Evolutionary conservation across 2,797 vertebrate genomes (phyloP).

Genomic region (Hippocampus kuda): DNA sequence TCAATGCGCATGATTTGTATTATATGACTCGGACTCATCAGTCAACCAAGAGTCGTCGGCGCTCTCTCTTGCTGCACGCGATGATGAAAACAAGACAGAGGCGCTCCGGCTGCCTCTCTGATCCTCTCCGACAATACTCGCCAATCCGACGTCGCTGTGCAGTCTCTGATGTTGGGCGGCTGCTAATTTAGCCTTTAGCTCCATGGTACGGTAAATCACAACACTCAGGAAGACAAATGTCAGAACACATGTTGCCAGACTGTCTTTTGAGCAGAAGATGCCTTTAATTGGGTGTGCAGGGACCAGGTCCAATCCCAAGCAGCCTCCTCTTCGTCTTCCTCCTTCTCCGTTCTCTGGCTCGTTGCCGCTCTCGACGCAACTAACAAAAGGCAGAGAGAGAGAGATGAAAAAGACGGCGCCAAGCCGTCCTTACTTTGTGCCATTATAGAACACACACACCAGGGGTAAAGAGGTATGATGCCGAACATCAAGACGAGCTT

Average conservation of each 20-base stretch:
- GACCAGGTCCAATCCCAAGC: slow-evolving; percentile 72
- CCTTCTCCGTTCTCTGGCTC: slow-evolving; percentile 51
- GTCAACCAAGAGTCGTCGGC: slow-evolving; percentile 30
- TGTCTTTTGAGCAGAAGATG: slow-evolving; percentile 73
- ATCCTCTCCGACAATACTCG: slow-evolving; percentile 56
- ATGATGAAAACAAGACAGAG: slow-evolving; percentile 46
- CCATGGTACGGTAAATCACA: slow-evolving; percentile 70
- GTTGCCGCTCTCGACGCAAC: slow-evolving; percentile 65
- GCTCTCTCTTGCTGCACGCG: slow-evolving; percentile 10
- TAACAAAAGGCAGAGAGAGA: slow-evolving; percentile 66
- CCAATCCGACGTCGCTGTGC: slow-evolving; percentile 51
- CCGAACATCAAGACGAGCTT: slow-evolving; percentile 74
- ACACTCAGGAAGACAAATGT: slow-evolving; percentile 77
- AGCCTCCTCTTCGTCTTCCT: slow-evolving; percentile 56
- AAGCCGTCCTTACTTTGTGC: slow-evolving; percentile 72
- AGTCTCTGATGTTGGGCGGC: slow-evolving; percentile 62
- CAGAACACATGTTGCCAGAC: slow-evolving; percentile 76
- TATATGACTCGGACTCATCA: slow-evolving; percentile 32
- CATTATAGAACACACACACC: slow-evolving; percentile 73
- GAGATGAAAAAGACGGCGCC: slow-evolving; percentile 75
- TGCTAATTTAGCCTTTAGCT: slow-evolving; percentile 79
- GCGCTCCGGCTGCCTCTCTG: slow-evolving; percentile 42
- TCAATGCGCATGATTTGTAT: slow-evolving; percentile 6
- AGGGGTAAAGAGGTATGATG: slow-evolving; percentile 74
- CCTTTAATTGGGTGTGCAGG: slow-evolving; percentile 81